Conservation (phyloP, 2,113 vertebrate genomes). For the Pavo muticus region DNA sequence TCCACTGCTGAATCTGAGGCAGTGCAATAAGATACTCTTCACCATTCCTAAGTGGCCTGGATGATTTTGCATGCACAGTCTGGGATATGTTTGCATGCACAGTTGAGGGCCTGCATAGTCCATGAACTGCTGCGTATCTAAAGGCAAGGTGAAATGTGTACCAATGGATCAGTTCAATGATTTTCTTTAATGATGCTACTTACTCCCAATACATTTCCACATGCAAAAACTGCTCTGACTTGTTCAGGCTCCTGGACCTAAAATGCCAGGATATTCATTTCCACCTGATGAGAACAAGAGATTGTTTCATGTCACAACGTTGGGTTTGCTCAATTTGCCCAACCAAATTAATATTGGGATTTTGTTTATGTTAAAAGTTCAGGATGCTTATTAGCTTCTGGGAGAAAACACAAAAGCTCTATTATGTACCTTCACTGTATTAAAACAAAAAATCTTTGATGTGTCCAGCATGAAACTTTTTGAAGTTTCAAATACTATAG, state of each 20-base stretch:
- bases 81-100: rapidly evolving
- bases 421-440: slow-evolving; percentile 66
- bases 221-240: neutral
- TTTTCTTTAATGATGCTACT: neutral
- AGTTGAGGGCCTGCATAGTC: neutral
- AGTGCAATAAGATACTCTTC: neutral
- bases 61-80: rapidly evolving
- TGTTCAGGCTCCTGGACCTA: neutral
- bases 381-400: slow-evolving; percentile 74
- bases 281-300: slow-evolving; percentile 49
- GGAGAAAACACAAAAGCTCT: slow-evolving; percentile 70
- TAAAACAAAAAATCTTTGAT: slow-evolving; percentile 73
- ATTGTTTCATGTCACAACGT: slow-evolving; percentile 61
- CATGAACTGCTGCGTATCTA: neutral
- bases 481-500: slow-evolving; percentile 67
- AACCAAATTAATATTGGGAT: slow-evolving; percentile 50
- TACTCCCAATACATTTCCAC: neutral
- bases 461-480: slow-evolving; percentile 47
- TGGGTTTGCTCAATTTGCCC: slow-evolving; percentile 51
- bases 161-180: neutral
- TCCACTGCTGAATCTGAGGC: neutral
- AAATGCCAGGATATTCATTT: neutral
- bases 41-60: neutral
- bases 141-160: neutral
- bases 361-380: slow-evolving; percentile 71